A percentile compares a stretch with the other conserved stretches of the same genome.
Conservation (phyloP, 1,140 invertebrate genomes). For the Chrysopa pallens region DNA sequence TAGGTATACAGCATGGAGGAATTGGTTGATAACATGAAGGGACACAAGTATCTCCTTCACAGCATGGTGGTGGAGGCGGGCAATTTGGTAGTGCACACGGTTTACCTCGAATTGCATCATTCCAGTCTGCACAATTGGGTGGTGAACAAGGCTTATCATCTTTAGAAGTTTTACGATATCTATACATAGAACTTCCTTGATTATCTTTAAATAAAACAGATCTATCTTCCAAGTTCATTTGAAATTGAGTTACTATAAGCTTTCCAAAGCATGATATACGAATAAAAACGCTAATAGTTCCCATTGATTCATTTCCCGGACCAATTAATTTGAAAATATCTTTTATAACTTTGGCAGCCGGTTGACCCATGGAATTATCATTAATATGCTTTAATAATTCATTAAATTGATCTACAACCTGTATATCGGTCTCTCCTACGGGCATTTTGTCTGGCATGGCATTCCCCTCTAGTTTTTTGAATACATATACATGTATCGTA, state of each 20-base stretch:
- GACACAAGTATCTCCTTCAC: not conserved
- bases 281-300: conserved; percentile 31
- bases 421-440: conserved; percentile 15
- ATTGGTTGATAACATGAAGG: conserved; percentile 3
- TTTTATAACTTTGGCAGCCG: conserved; percentile 28
- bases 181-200: conserved; percentile 19
- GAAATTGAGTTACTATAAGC: conserved; percentile 43
- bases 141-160: not conserved
- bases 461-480: conserved; percentile 15
- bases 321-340: conserved; percentile 32
- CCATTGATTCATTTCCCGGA: conserved; percentile 23
- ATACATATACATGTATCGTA: conserved; percentile 24
- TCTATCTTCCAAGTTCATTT: conserved; percentile 24
- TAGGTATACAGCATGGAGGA: not conserved
- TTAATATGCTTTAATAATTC: conserved; percentile 14
- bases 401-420: conserved; percentile 15
- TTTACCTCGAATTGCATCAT: not conserved
- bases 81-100: too few species aligned
- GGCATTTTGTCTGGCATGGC: conserved; percentile 16
- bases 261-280: conserved; percentile 43
- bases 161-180: conserved; percentile 15
- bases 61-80: not conserved
- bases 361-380: conserved; percentile 6
- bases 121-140: not conserved
- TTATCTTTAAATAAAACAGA: conserved; percentile 21